Conservation (phyloP, 2,113 vertebrate species). For the Onychostruthus taczanowskii region DNA sequence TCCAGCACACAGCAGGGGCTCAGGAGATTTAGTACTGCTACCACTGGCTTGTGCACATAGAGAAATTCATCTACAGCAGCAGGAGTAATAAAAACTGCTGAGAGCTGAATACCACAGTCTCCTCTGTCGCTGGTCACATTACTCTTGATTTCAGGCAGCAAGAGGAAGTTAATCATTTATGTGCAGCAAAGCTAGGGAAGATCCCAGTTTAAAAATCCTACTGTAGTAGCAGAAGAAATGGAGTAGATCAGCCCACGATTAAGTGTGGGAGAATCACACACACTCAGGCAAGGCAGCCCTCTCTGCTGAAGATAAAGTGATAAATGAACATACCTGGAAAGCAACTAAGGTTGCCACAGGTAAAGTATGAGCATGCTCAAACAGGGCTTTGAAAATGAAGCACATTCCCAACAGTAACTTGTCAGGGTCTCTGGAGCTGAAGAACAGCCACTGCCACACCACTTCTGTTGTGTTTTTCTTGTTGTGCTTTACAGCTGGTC, state of each 20-base stretch:
- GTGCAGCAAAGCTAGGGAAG: not conserved
- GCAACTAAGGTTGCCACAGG: not conserved
- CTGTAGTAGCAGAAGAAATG: not conserved
- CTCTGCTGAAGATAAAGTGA: not conserved
- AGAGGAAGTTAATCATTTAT: conserved; percentile 18
- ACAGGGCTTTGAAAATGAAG: not conserved
- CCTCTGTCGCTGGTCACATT: not conserved
- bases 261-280: not conserved
- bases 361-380: not conserved
- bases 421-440: not conserved
- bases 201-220: not conserved
- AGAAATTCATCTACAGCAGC: not conserved
- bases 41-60: not conserved
- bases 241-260: not conserved
- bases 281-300: not conserved
- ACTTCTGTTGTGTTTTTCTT: not conserved
- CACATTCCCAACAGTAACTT: not conserved
- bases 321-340: not conserved
- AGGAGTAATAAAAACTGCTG: not conserved
- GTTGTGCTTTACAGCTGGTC: not conserved
- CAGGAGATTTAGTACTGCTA: not conserved
- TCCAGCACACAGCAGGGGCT: not conserved
- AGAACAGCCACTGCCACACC: not conserved
- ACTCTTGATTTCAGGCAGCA: not conserved
- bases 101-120: not conserved